These are phyloP conservation scores for Leucania comma DNA, from an alignment of 2,888 invertebrate genomes.

Conservation along the genomic window DNA sequence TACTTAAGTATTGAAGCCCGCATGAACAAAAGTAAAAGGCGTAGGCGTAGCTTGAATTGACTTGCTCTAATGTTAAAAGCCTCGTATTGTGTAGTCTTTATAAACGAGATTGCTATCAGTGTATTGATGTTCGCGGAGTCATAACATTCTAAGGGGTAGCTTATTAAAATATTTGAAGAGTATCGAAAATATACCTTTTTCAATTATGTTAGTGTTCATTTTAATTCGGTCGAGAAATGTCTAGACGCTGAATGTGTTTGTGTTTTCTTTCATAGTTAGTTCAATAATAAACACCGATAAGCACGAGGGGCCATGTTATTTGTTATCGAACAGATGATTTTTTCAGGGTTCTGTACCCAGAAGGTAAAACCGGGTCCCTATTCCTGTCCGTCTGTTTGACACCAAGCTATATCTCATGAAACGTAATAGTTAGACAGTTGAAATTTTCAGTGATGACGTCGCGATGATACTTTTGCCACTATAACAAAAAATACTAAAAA, in stretches of 20 bases:
- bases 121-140: conserved; percentile 10
- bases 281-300: not conserved
- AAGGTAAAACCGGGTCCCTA: no score
- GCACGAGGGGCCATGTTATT: no score
- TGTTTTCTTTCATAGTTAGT: not conserved
- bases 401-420: no score
- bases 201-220: conserved; percentile 3
- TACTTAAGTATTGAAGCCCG: conserved; percentile 57
- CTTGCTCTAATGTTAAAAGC: conserved; percentile 46
- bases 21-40: conserved; percentile 54
- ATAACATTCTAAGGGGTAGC: not conserved
- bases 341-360: not conserved
- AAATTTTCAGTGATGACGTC: no score
- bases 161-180: not conserved
- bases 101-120: conserved; percentile 28
- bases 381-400: no score
- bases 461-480: no score
- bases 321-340: not conserved
- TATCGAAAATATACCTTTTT: not conserved
- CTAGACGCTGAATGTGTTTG: not conserved
- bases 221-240: not conserved
- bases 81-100: conserved; percentile 24
- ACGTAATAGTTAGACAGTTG: no score
- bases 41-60: conserved; percentile 38
- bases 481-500: no score